phyloP scores from a whole-genome alignment of 2,888 invertebrate species.

The Oligia latruncula region DNA sequence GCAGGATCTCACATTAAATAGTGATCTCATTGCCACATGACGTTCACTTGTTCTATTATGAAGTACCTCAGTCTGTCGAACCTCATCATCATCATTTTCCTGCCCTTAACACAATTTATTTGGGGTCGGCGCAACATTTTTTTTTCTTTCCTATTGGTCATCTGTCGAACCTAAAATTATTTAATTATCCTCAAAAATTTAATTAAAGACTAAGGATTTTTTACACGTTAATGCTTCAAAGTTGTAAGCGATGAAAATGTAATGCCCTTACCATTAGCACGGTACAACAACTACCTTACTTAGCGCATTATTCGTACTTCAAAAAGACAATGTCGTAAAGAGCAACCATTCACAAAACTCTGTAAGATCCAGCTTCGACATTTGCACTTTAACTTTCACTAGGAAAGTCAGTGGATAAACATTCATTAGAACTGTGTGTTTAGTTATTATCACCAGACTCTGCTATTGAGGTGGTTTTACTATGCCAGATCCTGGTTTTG shows the following conservation, averaged over 20 bases:
- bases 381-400: conserved; percentile 67
- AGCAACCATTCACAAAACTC: conserved; percentile 29
- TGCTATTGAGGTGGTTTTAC: background rate
- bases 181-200: background rate
- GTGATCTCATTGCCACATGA: background rate
- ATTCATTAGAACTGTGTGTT: conserved; percentile 51
- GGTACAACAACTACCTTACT: conserved; percentile 5
- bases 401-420: conserved; percentile 62
- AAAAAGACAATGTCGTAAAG: conserved; percentile 13
- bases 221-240: background rate
- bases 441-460: conserved; percentile 28
- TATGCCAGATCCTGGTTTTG: conserved; percentile 29
- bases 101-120: background rate
- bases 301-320: conserved; percentile 10
- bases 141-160: background rate
- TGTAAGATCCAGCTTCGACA: conserved; percentile 27
- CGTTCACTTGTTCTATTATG: background rate
- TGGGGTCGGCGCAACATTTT: background rate
- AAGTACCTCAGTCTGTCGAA: background rate
- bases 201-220: background rate
- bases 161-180: background rate
- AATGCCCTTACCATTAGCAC: background rate
- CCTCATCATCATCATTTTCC: background rate
- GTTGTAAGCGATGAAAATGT: background rate
- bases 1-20: background rate